Base-by-base conservation (phyloP, 2,888 invertebrate species). In the Eupithecia centaureata region DNA sequence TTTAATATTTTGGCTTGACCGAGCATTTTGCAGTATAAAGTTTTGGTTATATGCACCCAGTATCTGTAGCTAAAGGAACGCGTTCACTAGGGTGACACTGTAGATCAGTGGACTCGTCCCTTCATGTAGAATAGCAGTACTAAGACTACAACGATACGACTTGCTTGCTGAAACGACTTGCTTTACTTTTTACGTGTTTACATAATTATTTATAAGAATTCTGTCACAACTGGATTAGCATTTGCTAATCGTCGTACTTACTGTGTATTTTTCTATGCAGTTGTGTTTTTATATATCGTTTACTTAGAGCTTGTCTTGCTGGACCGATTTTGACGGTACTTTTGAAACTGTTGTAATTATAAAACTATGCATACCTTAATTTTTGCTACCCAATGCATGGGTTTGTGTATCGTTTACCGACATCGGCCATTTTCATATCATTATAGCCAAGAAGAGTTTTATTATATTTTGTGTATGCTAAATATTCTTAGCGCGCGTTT, bases 101-200 rank as follows among this genome's bases (percentile, higher is more conserved):
- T 2, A 8, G 54, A 15, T 32, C 15, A 33, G 57, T 68, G 57
- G 18, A 35, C 25, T 51, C 42, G 51, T 47, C 18, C 25, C 56
- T 61, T 58, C 10, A 51, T 38, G 12, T 68, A 63, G 32, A 58
- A 32, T 61, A 68, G 57, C 57, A 47, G 22, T 64, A 66, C 70
- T 33, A 61, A 25, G 58, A 75, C 76, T 77, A 86, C 82, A 85
- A 86, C 81, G 79, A 87, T 77, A 77, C 70, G 61, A 77, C 72
- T 74, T 85, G 86, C 88, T 87, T 89, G 88, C 87, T 85, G 73
- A 79, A 76, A 85, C 81, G 85, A 86, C 82, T 85, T 87, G 80
- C 1, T 60, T 79, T 82, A 82, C 75, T 80, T 73, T 75, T 81
- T 81, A 25, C 61, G 27, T 82, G 77, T 79, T 79, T 76, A 69